These are phyloP conservation scores for Phaethornis superciliosus DNA, from an alignment of 2,113 vertebrate genomes.

Conservation along the genomic window DNA sequence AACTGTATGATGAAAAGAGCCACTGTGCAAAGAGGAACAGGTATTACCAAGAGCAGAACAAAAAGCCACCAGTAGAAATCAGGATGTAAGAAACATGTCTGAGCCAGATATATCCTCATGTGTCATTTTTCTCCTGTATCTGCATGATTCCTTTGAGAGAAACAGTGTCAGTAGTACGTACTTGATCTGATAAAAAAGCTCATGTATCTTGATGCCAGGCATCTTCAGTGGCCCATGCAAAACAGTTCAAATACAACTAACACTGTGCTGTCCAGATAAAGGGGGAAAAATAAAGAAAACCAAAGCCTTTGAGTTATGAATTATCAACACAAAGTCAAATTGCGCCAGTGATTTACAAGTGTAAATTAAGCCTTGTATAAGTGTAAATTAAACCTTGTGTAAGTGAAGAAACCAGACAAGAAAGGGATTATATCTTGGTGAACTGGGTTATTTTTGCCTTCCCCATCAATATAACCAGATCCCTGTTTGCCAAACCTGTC, in stretches of 20 bases:
- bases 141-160: background rate
- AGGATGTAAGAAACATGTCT: background rate
- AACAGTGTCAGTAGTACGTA: background rate
- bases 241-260: background rate
- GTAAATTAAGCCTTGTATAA: background rate
- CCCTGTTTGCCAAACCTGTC: background rate
- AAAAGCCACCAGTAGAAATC: background rate
- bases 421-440: background rate
- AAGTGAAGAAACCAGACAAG: background rate
- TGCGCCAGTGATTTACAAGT: background rate
- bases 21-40: background rate
- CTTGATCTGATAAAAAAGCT: background rate
- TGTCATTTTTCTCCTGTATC: background rate
- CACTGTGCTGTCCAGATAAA: background rate
- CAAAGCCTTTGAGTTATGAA: background rate
- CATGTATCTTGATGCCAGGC: background rate
- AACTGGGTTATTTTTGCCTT: background rate
- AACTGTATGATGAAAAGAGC: background rate
- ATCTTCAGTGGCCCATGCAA: background rate
- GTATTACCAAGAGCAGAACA: background rate
- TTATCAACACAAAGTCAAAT: background rate
- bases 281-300: background rate
- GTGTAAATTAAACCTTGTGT: background rate
- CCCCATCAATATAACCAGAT: background rate
- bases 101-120: background rate